Evolutionary conservation across 2,113 vertebrate species (phyloP), one percentile per base, ranked within the genome.

Genomic region (Leptosomus discolor): DNA sequence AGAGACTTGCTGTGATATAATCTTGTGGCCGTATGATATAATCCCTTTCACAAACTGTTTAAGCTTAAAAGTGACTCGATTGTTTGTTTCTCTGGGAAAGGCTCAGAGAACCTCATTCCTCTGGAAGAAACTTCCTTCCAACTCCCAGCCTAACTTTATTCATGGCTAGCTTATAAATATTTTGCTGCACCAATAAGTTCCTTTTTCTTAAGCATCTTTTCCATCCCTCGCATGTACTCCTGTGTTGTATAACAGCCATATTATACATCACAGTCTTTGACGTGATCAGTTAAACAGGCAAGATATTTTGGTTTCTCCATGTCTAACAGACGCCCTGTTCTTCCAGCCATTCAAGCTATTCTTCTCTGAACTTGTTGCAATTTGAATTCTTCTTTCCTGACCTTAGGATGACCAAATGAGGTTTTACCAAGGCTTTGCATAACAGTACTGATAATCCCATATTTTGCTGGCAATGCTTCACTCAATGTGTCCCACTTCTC

Each of bases 1-100:
- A 95, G 84, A 94, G 87, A 87, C 94, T 95, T 96, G 94, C 87
- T 93, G 87, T 95, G 93, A 88, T 91, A 94, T 61, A 95, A 94
- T 95, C 90, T 95, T 71, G 69, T 57, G 77, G 74, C 43, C 2
- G 71, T 68, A 91, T 61, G 93, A 93, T 93, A 95, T 78, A 95
- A 95, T 91, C 53, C 93, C 57, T 94, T 96, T 90, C 84, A 93
- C 92, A 92, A 93, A 92, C 81, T 90, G 13, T 41, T 91, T 74
- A 82, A 90, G 36, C 45, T 90, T 88, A 56, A n/a, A 93, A 96
- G 57, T 57, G 57, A 85, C 77, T 93, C 36, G 24, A 51, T 82
- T 88, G 53, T 71, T 96, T 96, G 69, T 60, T 93, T 96, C 80
- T 64, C 57, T 94, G 90, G 53, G 87, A 95, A 92, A 82, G 77